These are phyloP conservation scores for Campoplex nolae DNA, from an alignment of 2,888 invertebrate genomes.

Conservation along the genomic window DNA sequence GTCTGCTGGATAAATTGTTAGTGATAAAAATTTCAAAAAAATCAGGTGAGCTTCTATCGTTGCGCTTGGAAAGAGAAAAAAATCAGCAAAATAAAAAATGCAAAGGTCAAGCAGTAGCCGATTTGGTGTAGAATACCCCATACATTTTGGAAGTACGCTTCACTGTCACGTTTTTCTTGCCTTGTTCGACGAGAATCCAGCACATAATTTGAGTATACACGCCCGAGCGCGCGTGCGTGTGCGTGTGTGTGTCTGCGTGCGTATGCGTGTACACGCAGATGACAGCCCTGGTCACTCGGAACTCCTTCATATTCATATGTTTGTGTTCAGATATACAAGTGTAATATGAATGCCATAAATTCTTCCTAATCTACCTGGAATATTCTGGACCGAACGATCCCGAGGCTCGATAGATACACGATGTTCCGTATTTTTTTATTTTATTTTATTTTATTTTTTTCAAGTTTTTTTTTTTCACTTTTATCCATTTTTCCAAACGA, in stretches of 20 bases:
- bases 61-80: too few species aligned
- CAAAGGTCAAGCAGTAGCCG: too few species aligned
- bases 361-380: conserved; percentile 61
- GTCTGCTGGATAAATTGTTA: too few species aligned
- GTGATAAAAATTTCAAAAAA: too few species aligned
- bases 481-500: conserved; percentile 31
- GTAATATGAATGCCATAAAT: conserved; percentile 13
- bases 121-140: too few species aligned
- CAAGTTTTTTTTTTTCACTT: neutral
- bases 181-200: neutral
- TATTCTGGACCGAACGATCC: conserved; percentile 18
- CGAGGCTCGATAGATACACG: conserved; percentile 50
- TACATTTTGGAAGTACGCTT: conserved; percentile 21
- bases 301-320: conserved; percentile 31
- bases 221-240: neutral
- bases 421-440: conserved; percentile 8
- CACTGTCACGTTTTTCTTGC: conserved; percentile 32
- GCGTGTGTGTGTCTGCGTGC: neutral
- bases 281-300: conserved; percentile 52
- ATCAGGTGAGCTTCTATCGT: too few species aligned
- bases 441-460: neutral
- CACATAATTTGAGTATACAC: neutral
- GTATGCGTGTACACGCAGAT: neutral
- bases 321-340: neutral
- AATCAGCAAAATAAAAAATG: too few species aligned